Evolutionary conservation across 2,888 invertebrate species (phyloP).

Genomic region (Lasioglossum pauxillum): DNA sequence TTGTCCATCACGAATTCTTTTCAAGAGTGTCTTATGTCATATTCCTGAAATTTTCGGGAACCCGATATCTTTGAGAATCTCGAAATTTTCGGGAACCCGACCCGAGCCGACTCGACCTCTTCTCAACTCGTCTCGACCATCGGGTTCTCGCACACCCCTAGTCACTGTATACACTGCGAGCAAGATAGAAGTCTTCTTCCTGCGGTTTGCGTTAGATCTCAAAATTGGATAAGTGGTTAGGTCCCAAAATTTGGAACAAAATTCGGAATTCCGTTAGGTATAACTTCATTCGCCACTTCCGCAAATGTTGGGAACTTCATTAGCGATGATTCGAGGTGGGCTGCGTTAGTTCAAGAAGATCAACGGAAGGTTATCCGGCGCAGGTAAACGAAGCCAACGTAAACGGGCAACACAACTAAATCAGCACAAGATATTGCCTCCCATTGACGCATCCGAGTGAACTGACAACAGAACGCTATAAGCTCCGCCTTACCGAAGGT

Average conservation of each 20-base stretch:
- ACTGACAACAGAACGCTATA: neutral
- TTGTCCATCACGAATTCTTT: too few species aligned
- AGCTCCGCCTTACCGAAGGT: neutral
- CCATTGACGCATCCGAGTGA: neutral
- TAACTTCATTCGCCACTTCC: neutral
- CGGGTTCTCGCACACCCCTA: too few species aligned
- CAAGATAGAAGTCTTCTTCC: neutral
- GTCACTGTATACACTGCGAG: too few species aligned
- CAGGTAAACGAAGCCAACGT: neutral
- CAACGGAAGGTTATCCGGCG: neutral
- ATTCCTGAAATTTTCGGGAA: too few species aligned
- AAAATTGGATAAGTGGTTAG: neutral
- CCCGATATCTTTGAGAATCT: too few species aligned
- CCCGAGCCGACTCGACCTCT: too few species aligned
- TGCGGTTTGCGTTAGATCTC: neutral
- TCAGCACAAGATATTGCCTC: constrained; percentile 10
- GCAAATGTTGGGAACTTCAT: neutral
- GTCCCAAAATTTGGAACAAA: neutral
- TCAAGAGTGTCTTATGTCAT: too few species aligned
- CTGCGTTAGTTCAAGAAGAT: neutral
- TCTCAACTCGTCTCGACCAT: too few species aligned
- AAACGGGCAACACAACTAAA: constrained; percentile 13
- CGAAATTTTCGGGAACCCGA: too few species aligned
- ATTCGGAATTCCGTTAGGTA: neutral
- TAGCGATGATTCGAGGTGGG: neutral